Evolutionary conservation across 2,113 vertebrate genomes (phyloP).

Genomic region (Ptilorrhoa leucosticta): DNA sequence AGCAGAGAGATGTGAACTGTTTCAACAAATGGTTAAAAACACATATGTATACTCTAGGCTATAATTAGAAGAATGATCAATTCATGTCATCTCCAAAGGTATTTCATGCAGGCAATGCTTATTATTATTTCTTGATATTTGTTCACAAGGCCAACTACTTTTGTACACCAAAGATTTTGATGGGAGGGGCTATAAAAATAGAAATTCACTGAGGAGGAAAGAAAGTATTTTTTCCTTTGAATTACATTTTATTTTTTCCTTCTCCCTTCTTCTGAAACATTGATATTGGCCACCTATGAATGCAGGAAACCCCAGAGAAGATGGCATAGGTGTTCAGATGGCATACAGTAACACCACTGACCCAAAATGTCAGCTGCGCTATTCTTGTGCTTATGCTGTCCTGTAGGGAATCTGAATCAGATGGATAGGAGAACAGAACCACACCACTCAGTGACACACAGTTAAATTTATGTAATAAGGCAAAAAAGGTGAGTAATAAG

Average conservation of each 20-base stretch:
- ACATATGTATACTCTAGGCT: not conserved
- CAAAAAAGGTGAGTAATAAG: not conserved
- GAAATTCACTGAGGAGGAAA: not conserved
- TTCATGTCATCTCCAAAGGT: not conserved
- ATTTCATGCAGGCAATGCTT: not conserved
- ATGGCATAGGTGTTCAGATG: fast-evolving
- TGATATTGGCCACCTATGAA: not conserved
- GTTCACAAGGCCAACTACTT: not conserved
- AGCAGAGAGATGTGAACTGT: not conserved
- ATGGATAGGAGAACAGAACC: not conserved
- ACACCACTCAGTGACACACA: not conserved
- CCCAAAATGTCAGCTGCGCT: not conserved
- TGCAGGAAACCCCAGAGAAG: not conserved
- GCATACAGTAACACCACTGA: not conserved
- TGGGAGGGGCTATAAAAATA: not conserved
- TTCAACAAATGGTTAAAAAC: not conserved
- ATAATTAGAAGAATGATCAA: not conserved
- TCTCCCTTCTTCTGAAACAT: not conserved
- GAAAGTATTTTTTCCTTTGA: not conserved
- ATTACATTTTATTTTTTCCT: not conserved
- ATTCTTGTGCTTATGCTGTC: not conserved
- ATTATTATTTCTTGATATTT: not conserved
- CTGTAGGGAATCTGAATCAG: not conserved
- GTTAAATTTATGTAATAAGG: not conserved
- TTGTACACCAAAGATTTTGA: not conserved